Conservation (phyloP, 2,797 vertebrate species). For the Steatocranus sp. region DNA sequence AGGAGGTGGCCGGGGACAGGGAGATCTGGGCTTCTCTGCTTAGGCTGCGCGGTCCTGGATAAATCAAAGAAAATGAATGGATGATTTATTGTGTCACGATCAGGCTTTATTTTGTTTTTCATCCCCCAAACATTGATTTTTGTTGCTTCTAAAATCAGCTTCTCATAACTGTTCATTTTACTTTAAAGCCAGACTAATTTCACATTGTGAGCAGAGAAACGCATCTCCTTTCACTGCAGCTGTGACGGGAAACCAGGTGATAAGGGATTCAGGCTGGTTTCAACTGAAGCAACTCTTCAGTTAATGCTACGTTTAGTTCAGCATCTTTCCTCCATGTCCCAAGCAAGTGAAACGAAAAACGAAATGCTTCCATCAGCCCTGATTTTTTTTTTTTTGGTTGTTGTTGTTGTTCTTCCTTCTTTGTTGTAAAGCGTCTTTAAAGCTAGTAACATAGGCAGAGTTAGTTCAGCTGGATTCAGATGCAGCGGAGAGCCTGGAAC, state of each 20-base stretch:
- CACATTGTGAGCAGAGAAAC: background rate
- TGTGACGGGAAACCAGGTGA: background rate
- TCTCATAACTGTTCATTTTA: background rate
- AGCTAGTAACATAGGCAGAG: background rate
- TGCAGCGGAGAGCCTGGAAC: background rate
- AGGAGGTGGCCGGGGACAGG: background rate
- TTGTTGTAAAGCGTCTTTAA: background rate
- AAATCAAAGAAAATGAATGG: background rate
- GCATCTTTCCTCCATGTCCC: background rate
- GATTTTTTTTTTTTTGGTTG: background rate
- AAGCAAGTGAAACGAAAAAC: background rate
- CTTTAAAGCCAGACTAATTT: background rate
- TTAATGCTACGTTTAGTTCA: background rate
- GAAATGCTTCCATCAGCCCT: background rate
- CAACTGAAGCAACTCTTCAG: background rate
- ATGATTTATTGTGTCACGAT: background rate
- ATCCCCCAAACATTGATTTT: background rate
- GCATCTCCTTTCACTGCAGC: background rate
- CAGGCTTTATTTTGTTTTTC: background rate
- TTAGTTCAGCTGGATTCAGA: background rate
- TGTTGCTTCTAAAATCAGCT: background rate
- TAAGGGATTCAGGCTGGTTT: background rate
- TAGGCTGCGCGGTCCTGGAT: background rate
- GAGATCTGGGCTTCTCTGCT: background rate
- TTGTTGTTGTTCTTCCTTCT: fast-evolving